A percentile compares a stretch with the other conserved stretches of the same genome.
Evolutionary conservation across 37 sponge, comb jelly and placozoan species (phyloP).

Genomic region (Ianthella basta): DNA sequence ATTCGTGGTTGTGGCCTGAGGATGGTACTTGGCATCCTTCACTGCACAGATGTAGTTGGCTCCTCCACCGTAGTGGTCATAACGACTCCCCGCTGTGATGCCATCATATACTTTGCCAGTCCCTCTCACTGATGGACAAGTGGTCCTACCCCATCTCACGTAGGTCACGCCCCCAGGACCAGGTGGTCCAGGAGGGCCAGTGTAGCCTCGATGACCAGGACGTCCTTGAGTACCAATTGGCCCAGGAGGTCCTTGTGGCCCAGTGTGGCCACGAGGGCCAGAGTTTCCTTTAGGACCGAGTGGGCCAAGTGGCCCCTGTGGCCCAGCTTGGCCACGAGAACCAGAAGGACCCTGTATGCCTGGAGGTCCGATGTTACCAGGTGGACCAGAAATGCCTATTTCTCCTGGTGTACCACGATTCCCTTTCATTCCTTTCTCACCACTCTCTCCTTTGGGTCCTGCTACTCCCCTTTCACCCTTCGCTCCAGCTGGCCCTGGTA

Average conservation of each 20-base stretch:
- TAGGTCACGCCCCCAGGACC: conserved; percentile 31
- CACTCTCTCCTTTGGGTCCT: too few species aligned
- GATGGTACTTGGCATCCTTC: conserved; percentile 15
- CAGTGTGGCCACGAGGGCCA: too few species aligned
- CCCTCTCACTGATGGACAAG: conserved; percentile 18
- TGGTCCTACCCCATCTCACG: conserved; percentile 21
- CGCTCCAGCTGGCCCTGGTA: too few species aligned
- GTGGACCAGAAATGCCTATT: too few species aligned
- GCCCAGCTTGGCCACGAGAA: background rate
- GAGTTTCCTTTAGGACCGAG: too few species aligned
- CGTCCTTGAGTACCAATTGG: too few species aligned
- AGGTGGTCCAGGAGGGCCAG: conserved; percentile 30
- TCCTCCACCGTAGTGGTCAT: conserved; percentile 32
- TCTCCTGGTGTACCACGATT: too few species aligned
- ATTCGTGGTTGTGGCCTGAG: background rate
- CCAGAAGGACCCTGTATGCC: too few species aligned
- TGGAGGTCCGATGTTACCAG: too few species aligned
- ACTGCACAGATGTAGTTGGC: conserved; percentile 26
- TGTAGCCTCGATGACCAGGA: background rate
- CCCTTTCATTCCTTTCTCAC: too few species aligned
- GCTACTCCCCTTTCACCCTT: too few species aligned
- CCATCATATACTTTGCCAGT: conserved; percentile 16
- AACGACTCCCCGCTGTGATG: conserved; percentile 35
- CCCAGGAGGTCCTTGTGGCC: conserved; percentile 15
- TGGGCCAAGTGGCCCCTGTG: conserved; percentile 27